These are phyloP conservation scores for Miniopterus natalensis DNA, from an alignment of 2,113 vertebrate genomes.

Conservation along the genomic window DNA sequence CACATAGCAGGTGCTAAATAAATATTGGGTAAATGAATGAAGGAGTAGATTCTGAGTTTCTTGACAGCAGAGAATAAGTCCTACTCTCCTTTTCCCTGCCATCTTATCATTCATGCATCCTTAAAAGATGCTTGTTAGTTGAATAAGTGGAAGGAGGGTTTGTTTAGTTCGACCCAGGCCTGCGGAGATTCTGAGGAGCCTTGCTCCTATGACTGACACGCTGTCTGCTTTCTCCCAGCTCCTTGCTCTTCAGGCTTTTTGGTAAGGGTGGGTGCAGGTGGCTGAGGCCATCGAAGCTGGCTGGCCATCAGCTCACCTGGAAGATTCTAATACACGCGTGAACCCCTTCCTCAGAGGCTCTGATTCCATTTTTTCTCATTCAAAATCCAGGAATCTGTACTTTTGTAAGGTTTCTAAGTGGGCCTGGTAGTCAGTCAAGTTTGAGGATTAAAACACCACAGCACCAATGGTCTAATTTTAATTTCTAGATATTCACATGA, in stretches of 20 bases:
- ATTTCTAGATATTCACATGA: slow-evolving; percentile 14
- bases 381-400: slow-evolving; percentile 24
- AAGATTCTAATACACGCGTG: neutral
- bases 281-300: neutral
- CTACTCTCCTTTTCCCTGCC: neutral
- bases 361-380: neutral
- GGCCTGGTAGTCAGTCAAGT: neutral
- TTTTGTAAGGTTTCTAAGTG: neutral
- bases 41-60: too few species aligned
- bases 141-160: neutral
- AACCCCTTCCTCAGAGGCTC: neutral
- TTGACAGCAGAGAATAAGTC: too few species aligned
- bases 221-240: neutral
- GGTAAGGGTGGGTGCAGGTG: neutral
- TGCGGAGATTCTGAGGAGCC: neutral
- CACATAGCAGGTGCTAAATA: too few species aligned
- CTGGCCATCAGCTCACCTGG: neutral
- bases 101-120: neutral
- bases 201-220: neutral
- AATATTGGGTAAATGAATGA: too few species aligned
- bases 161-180: neutral
- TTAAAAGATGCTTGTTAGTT: neutral
- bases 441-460: neutral
- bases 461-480: neutral
- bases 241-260: neutral